Evolutionary conservation across 2,888 invertebrate species (phyloP).

Genomic region (Fissipunctia ypsillon): DNA sequence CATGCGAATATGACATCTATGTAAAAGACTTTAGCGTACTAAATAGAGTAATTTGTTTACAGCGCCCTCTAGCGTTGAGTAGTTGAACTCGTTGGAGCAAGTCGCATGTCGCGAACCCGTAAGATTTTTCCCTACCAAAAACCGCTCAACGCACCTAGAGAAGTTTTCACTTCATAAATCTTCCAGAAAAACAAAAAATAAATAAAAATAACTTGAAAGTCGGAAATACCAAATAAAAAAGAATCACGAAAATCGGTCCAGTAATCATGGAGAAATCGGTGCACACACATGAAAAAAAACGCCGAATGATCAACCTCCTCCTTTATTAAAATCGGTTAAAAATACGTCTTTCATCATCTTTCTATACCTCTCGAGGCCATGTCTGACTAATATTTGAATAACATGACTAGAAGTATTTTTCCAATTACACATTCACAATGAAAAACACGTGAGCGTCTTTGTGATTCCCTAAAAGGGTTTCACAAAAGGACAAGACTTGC

Average conservation of each 20-base stretch:
- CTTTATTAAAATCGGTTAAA: neutral
- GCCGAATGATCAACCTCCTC: neutral
- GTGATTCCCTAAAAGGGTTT: slow-evolving; percentile 40
- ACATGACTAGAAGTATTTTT: slow-evolving; percentile 29
- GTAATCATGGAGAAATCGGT: neutral
- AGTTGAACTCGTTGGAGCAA: no score
- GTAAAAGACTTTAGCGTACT: no score
- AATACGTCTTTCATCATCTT: neutral
- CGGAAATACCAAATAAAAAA: neutral
- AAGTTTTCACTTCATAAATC: no score
- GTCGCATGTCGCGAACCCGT: no score
- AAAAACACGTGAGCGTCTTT: slow-evolving; percentile 39
- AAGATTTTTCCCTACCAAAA: no score
- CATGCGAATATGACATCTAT: no score
- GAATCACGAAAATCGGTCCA: neutral
- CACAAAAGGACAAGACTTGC: slow-evolving; percentile 33
- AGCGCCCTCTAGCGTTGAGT: no score
- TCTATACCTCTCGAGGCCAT: neutral
- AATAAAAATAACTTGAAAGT: neutral
- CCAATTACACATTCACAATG: slow-evolving; percentile 49
- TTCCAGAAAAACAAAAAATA: neutral
- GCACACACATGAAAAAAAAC: neutral
- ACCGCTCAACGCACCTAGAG: no score
- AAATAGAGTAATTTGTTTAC: no score
- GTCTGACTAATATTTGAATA: slow-evolving; percentile 10